phyloP scores from a whole-genome alignment of 2,797 vertebrate species.

The Numenius phaeopus region DNA sequence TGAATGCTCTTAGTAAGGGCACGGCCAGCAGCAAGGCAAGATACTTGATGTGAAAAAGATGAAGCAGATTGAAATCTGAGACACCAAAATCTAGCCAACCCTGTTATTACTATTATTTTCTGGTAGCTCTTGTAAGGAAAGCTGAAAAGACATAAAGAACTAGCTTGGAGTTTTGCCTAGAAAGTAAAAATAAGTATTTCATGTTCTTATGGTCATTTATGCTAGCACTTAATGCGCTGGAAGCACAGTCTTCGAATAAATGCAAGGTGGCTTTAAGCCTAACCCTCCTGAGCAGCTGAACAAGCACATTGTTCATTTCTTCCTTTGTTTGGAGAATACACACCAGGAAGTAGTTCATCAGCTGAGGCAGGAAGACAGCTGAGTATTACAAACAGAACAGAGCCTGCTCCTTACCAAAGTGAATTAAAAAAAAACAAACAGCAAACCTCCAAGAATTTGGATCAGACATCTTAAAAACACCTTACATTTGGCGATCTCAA shows the following conservation, averaged over 20 bases:
- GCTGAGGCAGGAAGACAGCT: background rate
- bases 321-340: constrained; percentile 27
- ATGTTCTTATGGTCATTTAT: background rate
- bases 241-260: background rate
- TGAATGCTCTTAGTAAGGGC: background rate
- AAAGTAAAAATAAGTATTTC: background rate
- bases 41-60: background rate
- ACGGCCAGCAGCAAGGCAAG: background rate
- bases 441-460: background rate
- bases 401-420: background rate
- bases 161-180: background rate
- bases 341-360: background rate
- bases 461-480: background rate
- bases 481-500: background rate
- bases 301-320: background rate
- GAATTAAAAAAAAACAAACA: background rate
- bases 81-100: background rate
- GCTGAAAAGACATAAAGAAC: background rate
- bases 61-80: background rate
- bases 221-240: background rate
- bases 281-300: background rate
- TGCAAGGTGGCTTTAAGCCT: background rate
- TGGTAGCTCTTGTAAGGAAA: background rate
- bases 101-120: background rate
- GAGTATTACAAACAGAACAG: background rate